These are phyloP conservation scores for Alethe diademata DNA, from an alignment of 2,113 vertebrate species.

Conservation along the genomic window DNA sequence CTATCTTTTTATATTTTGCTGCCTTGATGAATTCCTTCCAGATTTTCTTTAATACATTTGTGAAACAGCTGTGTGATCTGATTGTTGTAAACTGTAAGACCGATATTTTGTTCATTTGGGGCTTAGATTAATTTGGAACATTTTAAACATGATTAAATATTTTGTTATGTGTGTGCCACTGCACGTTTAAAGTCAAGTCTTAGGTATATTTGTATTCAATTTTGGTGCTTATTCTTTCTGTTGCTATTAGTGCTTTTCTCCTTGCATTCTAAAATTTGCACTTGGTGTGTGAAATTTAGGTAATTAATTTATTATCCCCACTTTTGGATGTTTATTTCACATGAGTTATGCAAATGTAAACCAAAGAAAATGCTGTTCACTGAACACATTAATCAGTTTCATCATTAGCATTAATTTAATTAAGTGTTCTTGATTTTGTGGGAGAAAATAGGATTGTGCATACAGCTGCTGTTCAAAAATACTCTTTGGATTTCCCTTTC, in stretches of 20 bases:
- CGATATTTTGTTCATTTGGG: not conserved
- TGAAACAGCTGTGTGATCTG: not conserved
- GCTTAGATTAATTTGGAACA: not conserved
- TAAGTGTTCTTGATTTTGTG: not conserved
- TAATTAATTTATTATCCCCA: not conserved
- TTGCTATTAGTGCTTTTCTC: not conserved
- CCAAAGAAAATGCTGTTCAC: not conserved
- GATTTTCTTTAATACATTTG: not conserved
- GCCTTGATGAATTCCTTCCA: not conserved
- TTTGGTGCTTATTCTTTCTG: not conserved
- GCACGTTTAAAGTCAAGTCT: not conserved
- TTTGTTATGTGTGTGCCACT: not conserved
- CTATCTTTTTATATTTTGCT: not conserved
- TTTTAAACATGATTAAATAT: not conserved
- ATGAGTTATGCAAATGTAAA: not conserved
- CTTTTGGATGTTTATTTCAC: conserved; percentile 6
- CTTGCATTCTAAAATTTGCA: not conserved
- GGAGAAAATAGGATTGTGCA: not conserved
- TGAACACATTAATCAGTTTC: not conserved
- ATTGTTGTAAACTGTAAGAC: not conserved
- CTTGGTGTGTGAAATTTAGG: not conserved
- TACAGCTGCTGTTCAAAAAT: not conserved
- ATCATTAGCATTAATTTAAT: not conserved
- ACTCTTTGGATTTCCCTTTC: not conserved
- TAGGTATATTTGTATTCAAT: not conserved